Evolutionary conservation across 2,113 vertebrate genomes (phyloP).

Genomic region (Peromyscus californicus): DNA sequence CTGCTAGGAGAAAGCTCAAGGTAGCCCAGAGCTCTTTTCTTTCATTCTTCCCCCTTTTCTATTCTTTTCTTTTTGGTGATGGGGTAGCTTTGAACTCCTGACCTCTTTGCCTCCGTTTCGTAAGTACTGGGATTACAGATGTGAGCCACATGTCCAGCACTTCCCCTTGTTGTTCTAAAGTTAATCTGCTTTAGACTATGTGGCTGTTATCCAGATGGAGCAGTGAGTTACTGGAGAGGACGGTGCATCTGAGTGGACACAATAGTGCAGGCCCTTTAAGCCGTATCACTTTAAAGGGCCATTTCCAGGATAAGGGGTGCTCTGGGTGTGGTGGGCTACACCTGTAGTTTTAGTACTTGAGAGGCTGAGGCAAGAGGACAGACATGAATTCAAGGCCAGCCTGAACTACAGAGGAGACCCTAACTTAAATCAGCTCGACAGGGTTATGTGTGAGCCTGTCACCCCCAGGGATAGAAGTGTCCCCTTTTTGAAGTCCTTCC

Average conservation of each 20-base stretch:
- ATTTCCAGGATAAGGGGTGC: not conserved
- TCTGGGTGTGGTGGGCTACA: not conserved
- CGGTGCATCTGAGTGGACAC: not conserved
- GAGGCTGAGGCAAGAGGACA: not conserved
- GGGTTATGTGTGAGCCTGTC: not conserved
- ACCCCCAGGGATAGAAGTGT: not conserved
- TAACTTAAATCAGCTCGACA: not conserved
- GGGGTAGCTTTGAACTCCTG: not conserved
- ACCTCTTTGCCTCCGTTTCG: not conserved
- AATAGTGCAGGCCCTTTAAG: not conserved
- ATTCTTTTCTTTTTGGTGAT: not conserved
- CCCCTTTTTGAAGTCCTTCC: not conserved
- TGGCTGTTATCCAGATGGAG: not conserved
- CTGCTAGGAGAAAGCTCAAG: not conserved
- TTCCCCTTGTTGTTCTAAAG: slow-evolving; percentile 27
- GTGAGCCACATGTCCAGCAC: not conserved
- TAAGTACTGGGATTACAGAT: not conserved
- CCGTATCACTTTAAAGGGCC: not conserved
- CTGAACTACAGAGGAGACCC: not conserved
- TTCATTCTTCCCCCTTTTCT: not conserved
- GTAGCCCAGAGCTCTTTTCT: not conserved
- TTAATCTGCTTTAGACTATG: slow-evolving; percentile 37
- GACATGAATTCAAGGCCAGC: not conserved
- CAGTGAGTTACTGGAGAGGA: slow-evolving; percentile 1
- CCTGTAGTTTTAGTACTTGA: not conserved